A percentile compares a stretch with the other conserved stretches of the same genome.
phyloP scores from a whole-genome alignment of 2,888 invertebrate genomes.

The Drosophila robusta region DNA sequence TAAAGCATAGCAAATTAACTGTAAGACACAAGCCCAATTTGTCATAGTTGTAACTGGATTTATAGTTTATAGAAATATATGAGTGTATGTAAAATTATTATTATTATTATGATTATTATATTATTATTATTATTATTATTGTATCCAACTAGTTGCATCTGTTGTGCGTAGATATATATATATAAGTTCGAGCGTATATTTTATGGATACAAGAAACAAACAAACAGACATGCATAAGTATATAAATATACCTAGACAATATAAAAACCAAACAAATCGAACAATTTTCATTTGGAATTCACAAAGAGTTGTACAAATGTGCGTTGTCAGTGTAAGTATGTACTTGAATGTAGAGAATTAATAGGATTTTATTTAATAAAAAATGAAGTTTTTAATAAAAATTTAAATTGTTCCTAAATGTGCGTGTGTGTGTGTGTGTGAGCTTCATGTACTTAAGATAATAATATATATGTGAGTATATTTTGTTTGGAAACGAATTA shows the following conservation, averaged over 20 bases:
- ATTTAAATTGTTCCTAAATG: no score
- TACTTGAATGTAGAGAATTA: no score
- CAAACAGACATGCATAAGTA: slow-evolving; percentile 35
- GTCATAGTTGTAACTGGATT: slow-evolving; percentile 73
- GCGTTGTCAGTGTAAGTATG: neutral
- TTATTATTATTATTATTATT: slow-evolving; percentile 43
- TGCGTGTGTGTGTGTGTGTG: no score
- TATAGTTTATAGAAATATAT: slow-evolving; percentile 32
- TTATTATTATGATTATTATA: slow-evolving; percentile 42
- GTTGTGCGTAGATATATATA: slow-evolving; percentile 71
- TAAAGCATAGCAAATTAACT: slow-evolving; percentile 67
- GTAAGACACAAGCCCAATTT: slow-evolving; percentile 56
- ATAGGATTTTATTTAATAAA: no score
- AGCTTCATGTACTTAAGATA: no score
- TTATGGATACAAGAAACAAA: slow-evolving; percentile 59
- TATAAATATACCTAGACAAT: slow-evolving; percentile 63
- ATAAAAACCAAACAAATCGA: slow-evolving; percentile 66
- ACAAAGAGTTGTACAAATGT: neutral
- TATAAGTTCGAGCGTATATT: slow-evolving; percentile 73
- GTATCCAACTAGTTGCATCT: slow-evolving; percentile 67
- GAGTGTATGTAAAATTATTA: slow-evolving; percentile 40
- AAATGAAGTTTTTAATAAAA: no score
- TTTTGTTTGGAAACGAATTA: no score
- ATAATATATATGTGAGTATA: no score
- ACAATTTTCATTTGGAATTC: slow-evolving; percentile 52